These are phyloP conservation scores for Columba guinea DNA, from an alignment of 2,797 vertebrate genomes.

Conservation along the genomic window DNA sequence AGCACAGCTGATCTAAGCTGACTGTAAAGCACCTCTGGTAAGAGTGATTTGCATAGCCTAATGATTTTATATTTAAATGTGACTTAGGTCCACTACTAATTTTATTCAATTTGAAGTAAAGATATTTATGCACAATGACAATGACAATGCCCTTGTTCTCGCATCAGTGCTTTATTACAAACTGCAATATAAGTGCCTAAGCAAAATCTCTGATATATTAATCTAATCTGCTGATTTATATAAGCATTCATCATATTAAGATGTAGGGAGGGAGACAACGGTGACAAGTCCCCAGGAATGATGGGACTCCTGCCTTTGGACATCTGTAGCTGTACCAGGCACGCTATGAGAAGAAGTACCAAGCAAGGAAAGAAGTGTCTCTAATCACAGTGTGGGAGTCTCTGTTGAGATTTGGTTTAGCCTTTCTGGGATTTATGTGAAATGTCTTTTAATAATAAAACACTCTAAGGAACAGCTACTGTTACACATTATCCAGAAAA, in stretches of 20 bases:
- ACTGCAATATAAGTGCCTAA: not conserved
- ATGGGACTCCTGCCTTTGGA: not conserved
- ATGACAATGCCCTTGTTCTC: not conserved
- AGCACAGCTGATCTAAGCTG: conserved; percentile 45
- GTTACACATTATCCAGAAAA: not conserved
- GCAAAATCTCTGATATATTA: not conserved
- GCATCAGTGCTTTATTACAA: not conserved
- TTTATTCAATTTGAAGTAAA: conserved; percentile 31
- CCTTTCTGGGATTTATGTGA: not conserved
- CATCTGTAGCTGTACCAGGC: not conserved
- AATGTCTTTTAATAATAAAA: not conserved
- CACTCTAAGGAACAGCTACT: not conserved
- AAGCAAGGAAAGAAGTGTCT: not conserved
- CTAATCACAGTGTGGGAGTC: accelerated
- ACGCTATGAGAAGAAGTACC: not conserved
- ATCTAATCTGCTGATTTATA: not conserved
- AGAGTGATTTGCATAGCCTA: conserved; percentile 43
- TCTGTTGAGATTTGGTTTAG: not conserved
- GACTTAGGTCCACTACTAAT: not conserved
- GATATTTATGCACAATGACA: not conserved
- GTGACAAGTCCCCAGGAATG: not conserved
- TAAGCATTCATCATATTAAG: not conserved
- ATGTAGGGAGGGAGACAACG: not conserved
- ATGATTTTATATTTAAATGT: conserved; percentile 49
- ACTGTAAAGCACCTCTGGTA: conserved; percentile 36